phyloP scores from a whole-genome alignment of 2,113 vertebrate genomes.

The Brachyhypopomus occidentalis region DNA sequence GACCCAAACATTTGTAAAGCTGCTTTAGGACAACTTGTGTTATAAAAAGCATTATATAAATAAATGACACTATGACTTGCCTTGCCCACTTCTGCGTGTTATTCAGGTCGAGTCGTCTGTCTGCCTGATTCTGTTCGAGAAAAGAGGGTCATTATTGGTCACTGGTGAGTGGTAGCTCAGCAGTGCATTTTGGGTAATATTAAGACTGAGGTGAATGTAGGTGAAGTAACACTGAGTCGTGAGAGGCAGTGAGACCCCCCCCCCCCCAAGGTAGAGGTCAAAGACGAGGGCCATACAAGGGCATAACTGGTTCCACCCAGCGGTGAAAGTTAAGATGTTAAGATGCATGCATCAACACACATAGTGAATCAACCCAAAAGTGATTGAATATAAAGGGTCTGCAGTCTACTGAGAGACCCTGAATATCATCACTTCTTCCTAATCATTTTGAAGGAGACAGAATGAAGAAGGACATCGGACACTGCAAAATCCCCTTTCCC shows the following conservation, averaged over 20 bases:
- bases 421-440: no score
- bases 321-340: conserved; percentile 24
- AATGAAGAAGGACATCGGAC: no score
- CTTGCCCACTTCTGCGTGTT: conserved; percentile 72
- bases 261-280: conserved; percentile 25
- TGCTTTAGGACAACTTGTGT: no score
- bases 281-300: background rate
- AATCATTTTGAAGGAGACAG: no score
- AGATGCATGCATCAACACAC: no score
- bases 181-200: conserved; percentile 54
- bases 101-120: conserved; percentile 64
- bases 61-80: no score
- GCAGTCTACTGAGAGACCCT: no score
- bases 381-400: no score
- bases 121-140: conserved; percentile 73
- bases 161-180: conserved; percentile 42
- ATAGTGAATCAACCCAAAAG: no score
- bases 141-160: conserved; percentile 64
- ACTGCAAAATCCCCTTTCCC: no score
- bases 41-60: no score
- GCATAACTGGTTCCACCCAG: conserved; percentile 28
- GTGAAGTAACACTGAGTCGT: background rate
- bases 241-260: background rate
- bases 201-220: background rate
- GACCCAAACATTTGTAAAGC: no score